These are phyloP conservation scores for Helobdella robusta DNA, from an alignment of 2,888 invertebrate genomes.

Conservation along the genomic window DNA sequence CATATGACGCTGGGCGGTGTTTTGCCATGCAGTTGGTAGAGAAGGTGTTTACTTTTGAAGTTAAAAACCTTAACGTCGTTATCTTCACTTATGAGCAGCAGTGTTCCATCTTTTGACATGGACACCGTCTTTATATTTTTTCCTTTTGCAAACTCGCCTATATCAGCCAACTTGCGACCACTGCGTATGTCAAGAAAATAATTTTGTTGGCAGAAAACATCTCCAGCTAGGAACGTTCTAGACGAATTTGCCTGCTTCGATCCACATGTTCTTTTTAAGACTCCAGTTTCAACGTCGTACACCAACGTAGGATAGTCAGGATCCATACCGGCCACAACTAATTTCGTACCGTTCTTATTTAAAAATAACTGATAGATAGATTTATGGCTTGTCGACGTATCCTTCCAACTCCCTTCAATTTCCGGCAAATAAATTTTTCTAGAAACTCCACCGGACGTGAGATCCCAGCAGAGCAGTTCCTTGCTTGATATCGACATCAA, in stretches of 20 bases:
- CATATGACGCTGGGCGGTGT: slow-evolving; percentile 34
- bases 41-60: slow-evolving; percentile 20
- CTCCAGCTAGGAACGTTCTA: slow-evolving; percentile 30
- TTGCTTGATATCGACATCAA: slow-evolving; percentile 32
- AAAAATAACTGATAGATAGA: slow-evolving; percentile 24
- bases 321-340: slow-evolving; percentile 32
- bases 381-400: background rate
- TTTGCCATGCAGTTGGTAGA: slow-evolving; percentile 27
- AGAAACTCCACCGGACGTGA: slow-evolving; percentile 32
- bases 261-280: slow-evolving; percentile 30
- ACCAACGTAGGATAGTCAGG: slow-evolving; percentile 30
- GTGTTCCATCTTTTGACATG: slow-evolving; percentile 30
- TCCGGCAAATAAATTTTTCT: slow-evolving; percentile 29
- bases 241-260: slow-evolving; percentile 25
- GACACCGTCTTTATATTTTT: slow-evolving; percentile 29
- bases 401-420: background rate
- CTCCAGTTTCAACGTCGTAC: slow-evolving; percentile 32
- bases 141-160: slow-evolving; percentile 31
- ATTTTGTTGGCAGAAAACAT: slow-evolving; percentile 34
- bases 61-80: slow-evolving; percentile 30
- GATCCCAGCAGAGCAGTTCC: slow-evolving; percentile 34
- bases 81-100: slow-evolving; percentile 32
- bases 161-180: slow-evolving; percentile 27
- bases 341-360: slow-evolving; percentile 28
- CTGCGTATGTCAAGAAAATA: slow-evolving; percentile 31